Conservation (phyloP, 2,888 invertebrate genomes). For the Phlogophora meticulosa region DNA sequence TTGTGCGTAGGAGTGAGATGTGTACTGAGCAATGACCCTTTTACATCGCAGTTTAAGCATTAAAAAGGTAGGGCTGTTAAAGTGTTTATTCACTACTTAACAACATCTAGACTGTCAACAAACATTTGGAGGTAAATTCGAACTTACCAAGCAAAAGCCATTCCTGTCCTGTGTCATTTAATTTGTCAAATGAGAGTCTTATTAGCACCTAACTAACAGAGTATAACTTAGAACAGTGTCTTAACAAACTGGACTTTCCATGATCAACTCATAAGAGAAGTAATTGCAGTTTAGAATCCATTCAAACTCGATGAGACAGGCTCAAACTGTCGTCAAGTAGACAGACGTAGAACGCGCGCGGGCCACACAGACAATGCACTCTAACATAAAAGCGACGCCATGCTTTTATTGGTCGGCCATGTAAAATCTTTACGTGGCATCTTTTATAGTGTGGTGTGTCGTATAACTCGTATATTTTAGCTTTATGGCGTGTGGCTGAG, state of each 20-base stretch:
- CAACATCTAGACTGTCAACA: not conserved
- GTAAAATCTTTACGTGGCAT: constrained; percentile 84
- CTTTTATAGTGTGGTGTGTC: constrained; percentile 83
- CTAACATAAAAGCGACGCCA: constrained; percentile 81
- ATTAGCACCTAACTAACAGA: not conserved
- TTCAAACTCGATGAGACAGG: constrained; percentile 53
- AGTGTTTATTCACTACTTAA: constrained; percentile 2
- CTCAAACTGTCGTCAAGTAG: constrained; percentile 62
- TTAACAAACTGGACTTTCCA: constrained; percentile 7
- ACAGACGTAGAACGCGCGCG: constrained; percentile 64
- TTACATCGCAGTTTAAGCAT: constrained; percentile 26
- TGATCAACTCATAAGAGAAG: constrained; percentile 12
- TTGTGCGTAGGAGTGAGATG: constrained; percentile 58
- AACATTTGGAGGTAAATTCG: not conserved
- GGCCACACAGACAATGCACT: constrained; percentile 81
- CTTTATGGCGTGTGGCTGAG: constrained; percentile 80
- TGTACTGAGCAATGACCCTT: constrained; percentile 43
- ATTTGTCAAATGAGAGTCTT: not conserved
- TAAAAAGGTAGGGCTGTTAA: constrained; percentile 7
- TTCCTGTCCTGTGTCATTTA: not conserved
- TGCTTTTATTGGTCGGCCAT: constrained; percentile 83
- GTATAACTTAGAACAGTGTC: not conserved
- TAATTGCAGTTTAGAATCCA: constrained; percentile 31
- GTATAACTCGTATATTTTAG: constrained; percentile 86
- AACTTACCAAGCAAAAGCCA: not conserved